Evolutionary conservation across 2,797 vertebrate species (phyloP), one percentile per base, ranked within the genome.

Genomic region (Cuniculus paca): DNA sequence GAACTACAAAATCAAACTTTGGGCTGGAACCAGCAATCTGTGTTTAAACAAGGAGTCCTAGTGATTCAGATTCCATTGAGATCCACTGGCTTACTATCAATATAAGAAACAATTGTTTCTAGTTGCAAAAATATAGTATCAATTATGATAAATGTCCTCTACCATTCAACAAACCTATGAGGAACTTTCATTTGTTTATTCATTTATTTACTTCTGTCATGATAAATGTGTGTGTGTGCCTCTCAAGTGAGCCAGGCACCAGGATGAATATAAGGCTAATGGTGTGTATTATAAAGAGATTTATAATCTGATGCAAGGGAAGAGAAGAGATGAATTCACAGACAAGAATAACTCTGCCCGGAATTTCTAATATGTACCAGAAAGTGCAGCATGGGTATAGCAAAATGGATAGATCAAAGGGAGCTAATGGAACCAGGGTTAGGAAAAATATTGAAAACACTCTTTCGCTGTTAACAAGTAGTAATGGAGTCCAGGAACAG

Each of bases 31-130:
- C 56, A 83, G 48, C 5, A 63, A 61, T 22, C 28, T 84, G 34
- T 14, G 10, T 87, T 92, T 95, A 74, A 81, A 68, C 34, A 60
- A 48, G 34, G 31, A 83, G n/a, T 54, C 36, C 39, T n/a, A 24
- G 54, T 65, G 56, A 95, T 82, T 85, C 52, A 58, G 39, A 68
- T 34, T 31, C 17, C 39, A 45, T 50, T 58, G n/a, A 68, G 34
- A 91, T 75, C 16, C 10, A 50, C 20, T 20, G 11, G 54, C 17
- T 85, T 77, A 31, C 42, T 58, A 75, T 45, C 84, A 88, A 85
- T 31, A 6, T n/a, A 94, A 22, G 65, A 97, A 92, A 70, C 26
- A 31, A 61, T 19, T 92, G 8, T 34, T 94, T 88, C 82, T 17
- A 31, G 11, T 74, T 88, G 42, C 31, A 83, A 91, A 80, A 3